Base-by-base conservation (phyloP, 1,140 invertebrate species). In the Chymomyza costata region DNA sequence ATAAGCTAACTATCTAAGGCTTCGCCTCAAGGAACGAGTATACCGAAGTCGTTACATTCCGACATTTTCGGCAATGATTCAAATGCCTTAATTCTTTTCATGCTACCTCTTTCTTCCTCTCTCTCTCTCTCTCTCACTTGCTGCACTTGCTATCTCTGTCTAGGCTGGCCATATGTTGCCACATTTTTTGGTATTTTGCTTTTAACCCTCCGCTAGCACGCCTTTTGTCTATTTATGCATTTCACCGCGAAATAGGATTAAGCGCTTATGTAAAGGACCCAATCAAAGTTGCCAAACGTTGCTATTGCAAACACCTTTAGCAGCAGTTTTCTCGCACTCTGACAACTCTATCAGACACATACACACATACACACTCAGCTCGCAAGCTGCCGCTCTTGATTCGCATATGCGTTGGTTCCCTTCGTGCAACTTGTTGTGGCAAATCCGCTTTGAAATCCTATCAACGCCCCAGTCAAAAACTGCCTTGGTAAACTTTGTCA, bases 221-320 rank as follows among this genome's bases (percentile, higher is more conserved):
- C 54, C 55, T 71, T 78, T 78, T 78, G 71, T 78, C 71, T 76
- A 82, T 78, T 82, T 78, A 82, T 82, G 78, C 80, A 82, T 67
- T 78, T 82, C 55, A 82, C 80, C 80, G 71, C 80, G 80, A 82
- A 82, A 82, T 82, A 82, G 80, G 80, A 82, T 82, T 82, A 82
- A 82, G 65, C 71, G 60, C 71, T 82, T 82, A 82, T 78, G 71
- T 78, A 78, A 71, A 73, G 70, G 65, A 82, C 80, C 78, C 80
- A 82, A 78, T 82, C 78, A 82, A 69, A 78, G 65, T 82, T 68
- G 55, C 71, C 64, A 59, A 61, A 39, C 48, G 51, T 17, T 19
- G 37, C 32, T n/a, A 10, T 34, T 10, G 8, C 32, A 34, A 28
- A 28, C 8, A 34, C 21, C 21, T 25, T 25, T 25, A 3, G 21